Conservation (phyloP, 2,888 invertebrate genomes). For the Acleris sparsana region DNA sequence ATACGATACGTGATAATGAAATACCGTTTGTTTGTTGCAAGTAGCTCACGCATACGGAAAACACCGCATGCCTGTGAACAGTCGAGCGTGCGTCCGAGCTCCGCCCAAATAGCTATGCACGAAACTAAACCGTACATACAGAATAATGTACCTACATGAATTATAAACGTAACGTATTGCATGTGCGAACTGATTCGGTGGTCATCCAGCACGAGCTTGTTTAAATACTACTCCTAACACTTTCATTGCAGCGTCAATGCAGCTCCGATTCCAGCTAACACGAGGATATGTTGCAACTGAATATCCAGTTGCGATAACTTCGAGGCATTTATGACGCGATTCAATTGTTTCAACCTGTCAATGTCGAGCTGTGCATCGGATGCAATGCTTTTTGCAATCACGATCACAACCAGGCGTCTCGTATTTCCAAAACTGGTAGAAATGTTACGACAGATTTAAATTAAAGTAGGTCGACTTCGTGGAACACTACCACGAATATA, state of each 20-base stretch:
- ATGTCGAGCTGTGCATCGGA: conserved; percentile 16
- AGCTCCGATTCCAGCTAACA: not conserved
- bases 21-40: conserved; percentile 45
- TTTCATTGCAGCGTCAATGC: not conserved
- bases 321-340: conserved; percentile 20
- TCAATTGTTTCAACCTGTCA: conserved; percentile 28
- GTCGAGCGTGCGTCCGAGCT: conserved; percentile 51
- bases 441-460: conserved; percentile 6
- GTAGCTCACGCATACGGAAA: conserved; percentile 65
- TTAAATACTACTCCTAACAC: not conserved
- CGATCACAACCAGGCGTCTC: conserved; percentile 13
- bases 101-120: conserved; percentile 51
- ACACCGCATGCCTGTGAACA: conserved; percentile 54
- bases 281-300: conserved; percentile 12
- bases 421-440: conserved; percentile 5
- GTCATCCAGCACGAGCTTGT: not conserved
- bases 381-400: conserved; percentile 17
- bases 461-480: not conserved
- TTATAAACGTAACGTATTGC: conserved; percentile 10
- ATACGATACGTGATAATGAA: conserved; percentile 34
- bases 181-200: not conserved
- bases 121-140: conserved; percentile 52
- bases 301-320: conserved; percentile 12
- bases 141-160: conserved; percentile 36
- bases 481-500: conserved; percentile 1